phyloP scores from a whole-genome alignment of 2,113 vertebrate species.

The Stigmatopora argus region DNA sequence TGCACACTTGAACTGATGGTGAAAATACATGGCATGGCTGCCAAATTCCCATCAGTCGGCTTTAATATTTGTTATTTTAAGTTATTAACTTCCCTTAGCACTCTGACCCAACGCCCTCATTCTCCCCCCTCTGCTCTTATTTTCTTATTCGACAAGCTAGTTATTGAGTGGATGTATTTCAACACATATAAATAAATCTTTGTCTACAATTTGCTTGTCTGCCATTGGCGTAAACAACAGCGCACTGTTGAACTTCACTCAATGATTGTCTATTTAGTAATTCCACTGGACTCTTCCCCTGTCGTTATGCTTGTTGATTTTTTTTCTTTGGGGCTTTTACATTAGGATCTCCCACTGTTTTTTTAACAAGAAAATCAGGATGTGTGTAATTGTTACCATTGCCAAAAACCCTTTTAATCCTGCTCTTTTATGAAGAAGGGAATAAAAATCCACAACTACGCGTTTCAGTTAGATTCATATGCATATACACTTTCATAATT shows the following conservation, averaged over 20 bases:
- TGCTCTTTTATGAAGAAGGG: background rate
- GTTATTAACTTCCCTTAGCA: conserved; percentile 67
- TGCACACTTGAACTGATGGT: conserved; percentile 23
- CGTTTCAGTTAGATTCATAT: background rate
- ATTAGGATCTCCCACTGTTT: background rate
- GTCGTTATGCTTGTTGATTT: background rate
- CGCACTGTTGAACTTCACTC: conserved; percentile 60
- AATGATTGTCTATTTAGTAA: conserved; percentile 40
- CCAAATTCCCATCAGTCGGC: conserved; percentile 65
- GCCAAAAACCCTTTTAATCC: conserved; percentile 6
- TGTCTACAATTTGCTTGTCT: conserved; percentile 52
- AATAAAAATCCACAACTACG: background rate
- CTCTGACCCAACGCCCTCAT: conserved; percentile 52
- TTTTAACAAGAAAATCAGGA: background rate
- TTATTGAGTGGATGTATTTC: conserved; percentile 62
- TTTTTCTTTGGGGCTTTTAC: conserved; percentile 11
- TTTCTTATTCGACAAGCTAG: conserved; percentile 64
- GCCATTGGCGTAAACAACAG: conserved; percentile 57
- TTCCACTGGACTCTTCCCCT: conserved; percentile 19
- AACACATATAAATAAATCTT: conserved; percentile 68
- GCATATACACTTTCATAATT: background rate
- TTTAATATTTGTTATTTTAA: conserved; percentile 65
- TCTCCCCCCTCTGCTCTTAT: conserved; percentile 37
- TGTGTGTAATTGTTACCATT: conserved; percentile 4
- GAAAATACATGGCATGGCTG: conserved; percentile 42